A percentile compares a stretch with the other conserved stretches of the same genome.
These are phyloP conservation scores for Cyprinodon tularosa DNA, from an alignment of 2,113 vertebrate species.

Conservation along the genomic window DNA sequence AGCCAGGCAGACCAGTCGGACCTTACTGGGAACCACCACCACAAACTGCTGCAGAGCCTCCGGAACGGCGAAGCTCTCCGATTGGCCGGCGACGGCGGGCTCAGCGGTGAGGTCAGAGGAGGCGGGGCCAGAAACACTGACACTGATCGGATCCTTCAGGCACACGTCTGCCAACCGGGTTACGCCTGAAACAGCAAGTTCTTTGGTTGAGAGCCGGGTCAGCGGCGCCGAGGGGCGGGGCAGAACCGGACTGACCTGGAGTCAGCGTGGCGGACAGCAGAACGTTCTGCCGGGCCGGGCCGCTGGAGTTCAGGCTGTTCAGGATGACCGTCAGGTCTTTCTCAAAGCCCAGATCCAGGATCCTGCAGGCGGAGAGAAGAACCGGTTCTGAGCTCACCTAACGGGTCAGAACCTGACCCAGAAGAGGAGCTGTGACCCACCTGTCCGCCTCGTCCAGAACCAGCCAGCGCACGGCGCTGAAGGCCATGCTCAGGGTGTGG, in stretches of 20 bases:
- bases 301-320: constrained; percentile 85
- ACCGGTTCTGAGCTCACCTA: neutral
- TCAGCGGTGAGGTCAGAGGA: neutral
- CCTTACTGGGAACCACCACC: constrained; percentile 91
- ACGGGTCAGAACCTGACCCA: neutral
- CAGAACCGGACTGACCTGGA: constrained; percentile 72
- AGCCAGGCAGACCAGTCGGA: constrained; percentile 90
- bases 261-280: constrained; percentile 93
- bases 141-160: constrained; percentile 83
- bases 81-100: constrained; percentile 15
- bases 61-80: constrained; percentile 85
- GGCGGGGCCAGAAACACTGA: constrained; percentile 78
- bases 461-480: constrained; percentile 87
- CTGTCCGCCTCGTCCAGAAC: constrained; percentile 96
- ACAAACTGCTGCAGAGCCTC: constrained; percentile 86
- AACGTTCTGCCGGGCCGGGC: constrained; percentile 85
- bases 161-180: constrained; percentile 86
- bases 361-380: constrained; percentile 74
- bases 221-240: too few species aligned
- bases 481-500: constrained; percentile 89
- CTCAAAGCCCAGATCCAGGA: constrained; percentile 95
- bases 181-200: constrained; percentile 78
- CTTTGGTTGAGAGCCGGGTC: too few species aligned
- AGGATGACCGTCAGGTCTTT: constrained; percentile 90
- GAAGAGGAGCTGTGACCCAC: constrained; percentile 62